Evolutionary conservation across 1,140 invertebrate genomes (phyloP).

Genomic region (Augochlora pura): DNA sequence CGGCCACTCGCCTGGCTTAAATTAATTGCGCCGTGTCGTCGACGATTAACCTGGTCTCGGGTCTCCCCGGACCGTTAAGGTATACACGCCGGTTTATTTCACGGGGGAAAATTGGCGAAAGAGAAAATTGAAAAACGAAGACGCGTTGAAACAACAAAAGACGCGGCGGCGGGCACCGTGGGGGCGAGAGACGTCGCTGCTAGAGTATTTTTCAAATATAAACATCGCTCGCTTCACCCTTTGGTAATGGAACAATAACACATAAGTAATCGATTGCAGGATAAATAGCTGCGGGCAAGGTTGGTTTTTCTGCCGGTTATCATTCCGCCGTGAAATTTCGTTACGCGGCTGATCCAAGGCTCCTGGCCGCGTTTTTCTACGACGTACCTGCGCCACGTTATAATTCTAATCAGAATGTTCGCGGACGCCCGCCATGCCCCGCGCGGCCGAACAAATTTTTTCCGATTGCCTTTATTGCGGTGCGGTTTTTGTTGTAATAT

Average conservation of each 20-base stretch:
- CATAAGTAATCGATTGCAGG: slow-evolving; percentile 41
- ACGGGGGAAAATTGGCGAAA: neutral
- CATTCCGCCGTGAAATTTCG: slow-evolving; percentile 28
- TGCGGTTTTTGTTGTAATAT: neutral
- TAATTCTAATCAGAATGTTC: too few relatives aligned
- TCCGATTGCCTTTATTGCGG: neutral
- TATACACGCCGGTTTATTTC: neutral
- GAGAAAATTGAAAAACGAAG: too few relatives aligned
- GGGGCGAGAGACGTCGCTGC: neutral
- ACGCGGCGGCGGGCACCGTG: neutral
- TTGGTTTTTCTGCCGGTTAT: slow-evolving; percentile 16
- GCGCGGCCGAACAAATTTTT: neutral
- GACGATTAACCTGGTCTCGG: too few relatives aligned
- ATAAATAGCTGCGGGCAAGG: slow-evolving; percentile 39
- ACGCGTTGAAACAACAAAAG: neutral
- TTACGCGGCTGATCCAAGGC: neutral
- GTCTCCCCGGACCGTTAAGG: too few relatives aligned
- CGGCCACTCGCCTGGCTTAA: too few relatives aligned
- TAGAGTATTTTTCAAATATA: slow-evolving; percentile 11
- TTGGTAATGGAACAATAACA: slow-evolving; percentile 51
- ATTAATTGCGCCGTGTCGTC: too few relatives aligned
- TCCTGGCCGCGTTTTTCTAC: neutral
- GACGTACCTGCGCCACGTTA: too few relatives aligned
- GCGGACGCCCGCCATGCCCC: too few relatives aligned
- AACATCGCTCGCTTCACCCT: slow-evolving; percentile 11